Percentiles rank a stretch among this genome's conserved stretches.
These are phyloP conservation scores for Phacellophora camtschatica DNA, from an alignment of 30 jellyfish, hydroid and myxozoan species.

Conservation along the genomic window DNA sequence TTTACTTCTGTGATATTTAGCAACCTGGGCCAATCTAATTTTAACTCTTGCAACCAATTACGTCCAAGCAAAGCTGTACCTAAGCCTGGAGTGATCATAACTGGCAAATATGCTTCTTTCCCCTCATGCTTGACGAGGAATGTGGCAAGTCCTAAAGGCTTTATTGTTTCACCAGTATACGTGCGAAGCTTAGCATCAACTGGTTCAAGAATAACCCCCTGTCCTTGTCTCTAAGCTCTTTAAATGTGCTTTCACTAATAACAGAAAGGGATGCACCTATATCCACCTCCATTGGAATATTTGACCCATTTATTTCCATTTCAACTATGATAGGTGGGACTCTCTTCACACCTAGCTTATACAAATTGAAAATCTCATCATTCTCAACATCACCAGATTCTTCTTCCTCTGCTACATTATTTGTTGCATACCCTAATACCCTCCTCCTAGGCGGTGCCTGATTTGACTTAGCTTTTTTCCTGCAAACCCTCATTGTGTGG, in stretches of 20 bases:
- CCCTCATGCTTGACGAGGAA: too few relatives aligned
- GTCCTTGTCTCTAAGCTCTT: not conserved
- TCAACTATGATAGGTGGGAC: slow-evolving; percentile 18
- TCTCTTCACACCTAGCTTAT: slow-evolving; percentile 13
- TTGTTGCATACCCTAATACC: not conserved
- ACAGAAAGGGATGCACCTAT: slow-evolving; percentile 40
- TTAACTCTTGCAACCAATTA: not conserved
- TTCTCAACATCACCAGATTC: not conserved
- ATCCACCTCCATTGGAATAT: slow-evolving; percentile 29
- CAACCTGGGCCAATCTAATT: slow-evolving; percentile 17
- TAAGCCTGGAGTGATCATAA: not conserved
- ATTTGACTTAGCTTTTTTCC: slow-evolving; percentile 19
- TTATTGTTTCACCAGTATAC: too few relatives aligned
- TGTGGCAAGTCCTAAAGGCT: too few relatives aligned
- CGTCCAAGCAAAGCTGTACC: slow-evolving; percentile 36
- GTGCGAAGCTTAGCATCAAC: too few relatives aligned
- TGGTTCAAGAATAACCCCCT: too few relatives aligned
- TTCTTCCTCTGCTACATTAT: slow-evolving; percentile 1
- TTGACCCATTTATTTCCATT: not conserved
- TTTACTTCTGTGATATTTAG: not conserved
- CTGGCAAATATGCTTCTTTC: too few relatives aligned
- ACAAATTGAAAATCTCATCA: not conserved
- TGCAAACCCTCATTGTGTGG: slow-evolving; percentile 8
- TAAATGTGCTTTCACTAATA: not conserved
- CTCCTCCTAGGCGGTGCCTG: not conserved